Percentiles rank a stretch among this genome's conserved stretches.
These are phyloP conservation scores for Trogon surrucura DNA, from an alignment of 2,113 vertebrate species.

Conservation along the genomic window DNA sequence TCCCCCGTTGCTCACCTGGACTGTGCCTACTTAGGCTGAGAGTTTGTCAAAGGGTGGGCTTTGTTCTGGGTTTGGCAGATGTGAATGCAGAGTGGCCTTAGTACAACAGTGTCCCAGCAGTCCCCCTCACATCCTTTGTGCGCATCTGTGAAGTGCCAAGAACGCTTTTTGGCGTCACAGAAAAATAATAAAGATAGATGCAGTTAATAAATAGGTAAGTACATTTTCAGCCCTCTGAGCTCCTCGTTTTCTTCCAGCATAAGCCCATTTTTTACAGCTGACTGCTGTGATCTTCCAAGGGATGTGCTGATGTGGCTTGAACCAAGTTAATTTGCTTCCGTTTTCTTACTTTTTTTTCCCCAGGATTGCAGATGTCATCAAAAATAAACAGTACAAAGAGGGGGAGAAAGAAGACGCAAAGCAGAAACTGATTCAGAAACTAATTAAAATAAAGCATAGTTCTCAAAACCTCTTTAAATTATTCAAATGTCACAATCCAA, in stretches of 20 bases:
- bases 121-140: background rate
- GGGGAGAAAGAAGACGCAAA: conserved; percentile 3
- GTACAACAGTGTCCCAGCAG: background rate
- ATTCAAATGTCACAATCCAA: conserved; percentile 57
- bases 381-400: conserved; percentile 61
- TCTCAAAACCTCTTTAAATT: conserved; percentile 69
- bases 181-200: conserved; percentile 62
- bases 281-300: conserved; percentile 70
- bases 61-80: background rate
- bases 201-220: conserved; percentile 65
- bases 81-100: background rate
- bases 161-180: background rate
- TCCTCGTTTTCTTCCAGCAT: conserved; percentile 63
- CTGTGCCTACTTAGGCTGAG: background rate
- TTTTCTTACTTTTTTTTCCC: conserved; percentile 8
- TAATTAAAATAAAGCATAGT: conserved; percentile 73
- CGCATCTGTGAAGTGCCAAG: background rate
- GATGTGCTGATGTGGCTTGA: conserved; percentile 75
- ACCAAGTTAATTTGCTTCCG: conserved; percentile 72
- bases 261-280: conserved; percentile 73
- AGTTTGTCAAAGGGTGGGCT: background rate
- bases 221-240: conserved; percentile 62
- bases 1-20: background rate
- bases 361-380: conserved; percentile 70
- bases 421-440: conserved; percentile 71